Evolutionary conservation across 2,797 vertebrate species (phyloP).

Genomic region (Sylvilagus floridanus): DNA sequence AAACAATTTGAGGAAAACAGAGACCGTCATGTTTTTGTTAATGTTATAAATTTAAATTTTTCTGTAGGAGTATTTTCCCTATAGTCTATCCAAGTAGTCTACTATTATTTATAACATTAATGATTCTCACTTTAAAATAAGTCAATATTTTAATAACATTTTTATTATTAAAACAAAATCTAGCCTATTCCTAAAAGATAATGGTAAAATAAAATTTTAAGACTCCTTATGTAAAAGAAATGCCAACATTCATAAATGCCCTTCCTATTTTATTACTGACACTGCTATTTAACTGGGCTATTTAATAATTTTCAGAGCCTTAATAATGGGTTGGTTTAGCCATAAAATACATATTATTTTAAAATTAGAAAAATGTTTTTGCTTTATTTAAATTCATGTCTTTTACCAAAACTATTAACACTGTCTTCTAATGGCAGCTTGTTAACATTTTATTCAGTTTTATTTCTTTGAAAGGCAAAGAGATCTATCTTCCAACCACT

Average conservation of each 20-base stretch:
- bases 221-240: constrained; percentile 34
- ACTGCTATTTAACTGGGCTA: constrained; percentile 10
- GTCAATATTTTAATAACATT: constrained; percentile 55
- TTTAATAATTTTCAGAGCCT: constrained; percentile 46
- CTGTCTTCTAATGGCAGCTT: constrained; percentile 27
- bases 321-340: constrained; percentile 26
- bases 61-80: constrained; percentile 31
- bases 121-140: constrained; percentile 51
- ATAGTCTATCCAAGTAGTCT: constrained; percentile 43
- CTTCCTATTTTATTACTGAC: constrained; percentile 3
- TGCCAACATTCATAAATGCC: background rate
- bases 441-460: no score
- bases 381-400: constrained; percentile 45
- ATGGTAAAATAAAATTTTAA: constrained; percentile 43
- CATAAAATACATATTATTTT: constrained; percentile 45
- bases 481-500: no score
- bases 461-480: no score
- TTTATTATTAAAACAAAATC: constrained; percentile 41
- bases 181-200: constrained; percentile 27
- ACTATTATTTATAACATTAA: constrained; percentile 7
- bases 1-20: constrained; percentile 51
- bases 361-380: constrained; percentile 56
- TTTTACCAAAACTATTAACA: constrained; percentile 47
- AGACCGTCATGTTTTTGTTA: constrained; percentile 52
- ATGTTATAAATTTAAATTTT: constrained; percentile 57